Conservation (phyloP, 2,797 vertebrate species). For the Peromyscus attwateri region DNA sequence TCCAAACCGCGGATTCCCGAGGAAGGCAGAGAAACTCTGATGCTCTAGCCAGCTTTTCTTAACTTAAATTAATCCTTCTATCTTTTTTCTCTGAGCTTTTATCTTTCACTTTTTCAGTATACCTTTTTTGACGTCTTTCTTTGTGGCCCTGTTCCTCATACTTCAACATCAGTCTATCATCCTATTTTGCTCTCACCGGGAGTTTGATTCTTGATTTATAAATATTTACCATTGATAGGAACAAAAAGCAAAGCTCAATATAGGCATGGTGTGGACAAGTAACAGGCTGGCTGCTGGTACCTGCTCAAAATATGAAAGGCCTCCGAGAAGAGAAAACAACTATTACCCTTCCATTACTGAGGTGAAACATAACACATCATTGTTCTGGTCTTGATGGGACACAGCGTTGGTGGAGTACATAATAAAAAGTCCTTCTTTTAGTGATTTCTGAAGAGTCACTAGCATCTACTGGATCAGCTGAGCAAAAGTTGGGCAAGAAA, state of each 20-base stretch:
- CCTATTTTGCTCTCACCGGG: too few species aligned
- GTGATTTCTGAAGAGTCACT: neutral
- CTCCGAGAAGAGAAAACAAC: neutral
- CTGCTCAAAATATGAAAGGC: constrained; percentile 18
- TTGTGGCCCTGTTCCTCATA: too few species aligned
- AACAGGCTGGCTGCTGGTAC: neutral
- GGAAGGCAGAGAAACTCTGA: too few species aligned
- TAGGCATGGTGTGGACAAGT: neutral
- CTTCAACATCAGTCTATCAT: too few species aligned
- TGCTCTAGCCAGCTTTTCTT: too few species aligned
- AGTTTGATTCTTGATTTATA: constrained; percentile 40
- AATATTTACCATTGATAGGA: neutral
- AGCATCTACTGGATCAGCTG: neutral
- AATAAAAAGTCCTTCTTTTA: neutral
- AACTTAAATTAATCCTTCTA: too few species aligned
- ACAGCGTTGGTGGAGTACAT: neutral
- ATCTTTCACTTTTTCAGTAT: too few species aligned
- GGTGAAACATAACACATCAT: neutral
- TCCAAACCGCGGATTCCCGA: too few species aligned
- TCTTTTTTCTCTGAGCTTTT: too few species aligned
- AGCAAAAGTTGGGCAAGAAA: neutral
- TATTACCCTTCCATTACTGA: neutral
- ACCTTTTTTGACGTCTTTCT: too few species aligned
- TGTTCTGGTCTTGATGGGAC: neutral
- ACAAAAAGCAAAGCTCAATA: constrained; percentile 44